Percentiles rank a stretch among this genome's conserved stretches.
Conservation (phyloP, 2,888 invertebrate species). For the Cylloceria caligata region DNA sequence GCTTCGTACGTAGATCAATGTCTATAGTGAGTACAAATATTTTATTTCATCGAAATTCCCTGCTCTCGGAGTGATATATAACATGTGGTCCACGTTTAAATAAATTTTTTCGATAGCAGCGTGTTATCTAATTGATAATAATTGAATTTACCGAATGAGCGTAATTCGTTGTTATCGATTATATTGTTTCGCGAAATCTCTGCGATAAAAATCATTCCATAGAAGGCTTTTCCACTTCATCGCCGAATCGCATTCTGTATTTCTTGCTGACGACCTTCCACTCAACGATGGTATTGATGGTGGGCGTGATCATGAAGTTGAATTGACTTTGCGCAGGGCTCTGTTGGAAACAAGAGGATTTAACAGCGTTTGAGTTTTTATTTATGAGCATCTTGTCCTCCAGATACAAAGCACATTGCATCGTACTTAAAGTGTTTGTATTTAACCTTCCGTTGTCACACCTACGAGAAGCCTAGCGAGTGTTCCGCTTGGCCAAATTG, state of each 20-base stretch:
- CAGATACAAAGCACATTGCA: background rate
- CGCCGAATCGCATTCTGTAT: constrained; percentile 83
- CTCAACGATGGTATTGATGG: constrained; percentile 85
- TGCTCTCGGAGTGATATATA: constrained; percentile 17
- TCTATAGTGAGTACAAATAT: constrained; percentile 34
- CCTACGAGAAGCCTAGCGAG: too few species aligned
- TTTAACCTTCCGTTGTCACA: too few species aligned
- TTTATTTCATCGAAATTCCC: constrained; percentile 30
- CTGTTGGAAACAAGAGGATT: constrained; percentile 77
- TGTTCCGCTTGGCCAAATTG: too few species aligned
- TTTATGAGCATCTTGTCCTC: constrained; percentile 81
- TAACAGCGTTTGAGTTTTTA: constrained; percentile 65
- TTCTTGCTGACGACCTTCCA: constrained; percentile 85
- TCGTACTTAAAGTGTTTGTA: background rate
- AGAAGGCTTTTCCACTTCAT: constrained; percentile 78
- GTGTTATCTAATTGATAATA: constrained; percentile 19
- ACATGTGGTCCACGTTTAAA: constrained; percentile 37
- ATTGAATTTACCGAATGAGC: constrained; percentile 17
- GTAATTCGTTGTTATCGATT: constrained; percentile 10
- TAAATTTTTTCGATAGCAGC: constrained; percentile 14
- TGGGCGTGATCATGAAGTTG: constrained; percentile 78
- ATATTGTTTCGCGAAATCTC: background rate
- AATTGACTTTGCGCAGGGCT: constrained; percentile 82
- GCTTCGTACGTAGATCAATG: constrained; percentile 8
- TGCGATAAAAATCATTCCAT: constrained; percentile 49